Conservation (phyloP, 2,888 invertebrate genomes). For the Tiliacea citrago region DNA sequence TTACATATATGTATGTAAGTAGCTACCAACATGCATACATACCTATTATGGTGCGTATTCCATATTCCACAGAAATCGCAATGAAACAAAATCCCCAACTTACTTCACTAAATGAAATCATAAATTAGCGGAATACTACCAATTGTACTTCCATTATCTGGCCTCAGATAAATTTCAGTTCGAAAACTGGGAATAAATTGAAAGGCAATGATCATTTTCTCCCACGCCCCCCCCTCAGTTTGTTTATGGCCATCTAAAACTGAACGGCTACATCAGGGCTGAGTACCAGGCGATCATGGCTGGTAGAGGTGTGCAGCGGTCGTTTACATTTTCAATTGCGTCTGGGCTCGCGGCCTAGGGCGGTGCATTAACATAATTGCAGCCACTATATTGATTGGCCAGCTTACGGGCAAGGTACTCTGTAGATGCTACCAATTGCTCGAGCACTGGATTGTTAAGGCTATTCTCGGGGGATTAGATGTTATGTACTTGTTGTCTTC, state of each 20-base stretch:
- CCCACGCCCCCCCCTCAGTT: constrained; percentile 53
- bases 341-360: constrained; percentile 80
- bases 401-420: constrained; percentile 75
- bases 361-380: constrained; percentile 89
- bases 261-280: constrained; percentile 69
- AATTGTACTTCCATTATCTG: constrained; percentile 54
- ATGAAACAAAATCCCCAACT: constrained; percentile 5
- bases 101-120: constrained; percentile 51
- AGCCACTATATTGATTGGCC: constrained; percentile 87
- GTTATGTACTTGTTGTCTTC: constrained; percentile 44
- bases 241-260: constrained; percentile 69
- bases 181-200: constrained; percentile 62
- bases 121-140: constrained; percentile 51
- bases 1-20: no score
- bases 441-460: constrained; percentile 52
- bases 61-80: constrained; percentile 1
- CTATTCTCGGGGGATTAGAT: constrained; percentile 58
- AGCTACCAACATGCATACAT: no score
- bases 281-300: constrained; percentile 77
- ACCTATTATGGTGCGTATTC: not conserved
- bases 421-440: constrained; percentile 68
- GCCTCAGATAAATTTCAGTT: constrained; percentile 56
- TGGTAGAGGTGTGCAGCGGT: constrained; percentile 75
- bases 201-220: constrained; percentile 62
- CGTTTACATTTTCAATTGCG: constrained; percentile 86